A percentile compares a stretch with the other conserved stretches of the same genome.
Conservation (phyloP, 2,797 vertebrate genomes). For the Pangasius macronema region DNA sequence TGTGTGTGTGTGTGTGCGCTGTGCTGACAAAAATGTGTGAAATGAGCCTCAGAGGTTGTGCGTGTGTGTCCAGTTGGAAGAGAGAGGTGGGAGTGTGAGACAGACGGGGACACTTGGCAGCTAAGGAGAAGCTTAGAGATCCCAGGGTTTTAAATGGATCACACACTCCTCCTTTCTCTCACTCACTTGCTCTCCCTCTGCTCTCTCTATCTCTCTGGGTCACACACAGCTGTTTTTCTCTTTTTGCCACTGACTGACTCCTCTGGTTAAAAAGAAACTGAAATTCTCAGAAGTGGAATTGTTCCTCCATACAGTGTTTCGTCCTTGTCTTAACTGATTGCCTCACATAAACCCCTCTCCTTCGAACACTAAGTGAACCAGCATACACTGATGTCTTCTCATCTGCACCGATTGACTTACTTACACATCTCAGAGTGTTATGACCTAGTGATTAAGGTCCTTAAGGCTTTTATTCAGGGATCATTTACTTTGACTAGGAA, state of each 20-base stretch:
- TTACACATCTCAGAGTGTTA: background rate
- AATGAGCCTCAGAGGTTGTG: slow-evolving; percentile 60
- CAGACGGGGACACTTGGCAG: slow-evolving; percentile 66
- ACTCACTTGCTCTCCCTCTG: slow-evolving; percentile 4
- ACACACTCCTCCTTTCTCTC: slow-evolving; percentile 45
- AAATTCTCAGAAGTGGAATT: slow-evolving; percentile 41
- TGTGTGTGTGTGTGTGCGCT: background rate
- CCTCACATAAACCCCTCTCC: slow-evolving; percentile 32
- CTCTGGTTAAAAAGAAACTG: slow-evolving; percentile 53
- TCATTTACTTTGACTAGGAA: background rate
- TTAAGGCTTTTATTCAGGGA: background rate
- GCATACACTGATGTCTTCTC: background rate
- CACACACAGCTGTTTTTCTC: slow-evolving; percentile 53
- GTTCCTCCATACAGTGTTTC: slow-evolving; percentile 10
- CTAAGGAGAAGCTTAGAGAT: slow-evolving; percentile 50
- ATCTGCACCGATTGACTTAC: background rate
- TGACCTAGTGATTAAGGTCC: background rate
- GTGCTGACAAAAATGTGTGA: slow-evolving; percentile 68
- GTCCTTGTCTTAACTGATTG: slow-evolving; percentile 21
- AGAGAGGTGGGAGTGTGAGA: slow-evolving; percentile 58
- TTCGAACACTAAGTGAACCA: slow-evolving; percentile 1
- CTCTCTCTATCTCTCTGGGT: background rate
- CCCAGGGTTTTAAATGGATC: slow-evolving; percentile 48
- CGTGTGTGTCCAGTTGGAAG: slow-evolving; percentile 55
- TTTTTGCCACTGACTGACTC: slow-evolving; percentile 10